Percentiles rank a stretch among this genome's conserved stretches.
phyloP scores from a whole-genome alignment of 2,113 vertebrate genomes.

The Xiphophorus couchianus region DNA sequence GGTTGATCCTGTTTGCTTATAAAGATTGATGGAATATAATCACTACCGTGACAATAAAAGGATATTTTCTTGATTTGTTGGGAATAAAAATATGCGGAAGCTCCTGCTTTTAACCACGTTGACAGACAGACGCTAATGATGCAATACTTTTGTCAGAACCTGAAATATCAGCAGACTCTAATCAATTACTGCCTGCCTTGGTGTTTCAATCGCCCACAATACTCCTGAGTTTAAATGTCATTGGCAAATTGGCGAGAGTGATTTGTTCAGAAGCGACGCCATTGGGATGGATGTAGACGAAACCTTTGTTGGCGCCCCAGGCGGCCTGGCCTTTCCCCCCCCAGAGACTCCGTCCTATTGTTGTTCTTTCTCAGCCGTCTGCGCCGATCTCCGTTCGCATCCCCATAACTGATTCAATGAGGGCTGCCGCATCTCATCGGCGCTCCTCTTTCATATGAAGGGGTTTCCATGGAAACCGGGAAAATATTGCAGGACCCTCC shows the following conservation, averaged over 20 bases:
- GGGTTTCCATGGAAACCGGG: slow-evolving; percentile 78
- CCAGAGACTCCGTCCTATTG: slow-evolving; percentile 67
- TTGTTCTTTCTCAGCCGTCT: slow-evolving; percentile 70
- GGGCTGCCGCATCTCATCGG: slow-evolving; percentile 62
- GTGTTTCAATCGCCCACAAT: slow-evolving; percentile 56
- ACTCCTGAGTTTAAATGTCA: slow-evolving; percentile 71
- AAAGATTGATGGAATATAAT: neutral
- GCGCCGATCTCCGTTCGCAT: slow-evolving; percentile 61
- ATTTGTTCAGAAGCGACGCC: slow-evolving; percentile 48
- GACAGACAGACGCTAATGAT: slow-evolving; percentile 46
- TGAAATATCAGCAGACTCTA: slow-evolving; percentile 66
- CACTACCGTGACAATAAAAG: neutral
- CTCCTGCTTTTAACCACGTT: slow-evolving; percentile 23
- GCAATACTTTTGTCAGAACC: slow-evolving; percentile 61
- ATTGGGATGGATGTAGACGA: slow-evolving; percentile 61
- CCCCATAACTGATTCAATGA: slow-evolving; percentile 69
- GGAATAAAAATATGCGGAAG: slow-evolving; percentile 3
- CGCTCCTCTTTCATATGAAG: slow-evolving; percentile 73
- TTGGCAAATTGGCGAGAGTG: slow-evolving; percentile 52
- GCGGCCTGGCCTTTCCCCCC: slow-evolving; percentile 66
- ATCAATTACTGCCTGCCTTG: slow-evolving; percentile 66
- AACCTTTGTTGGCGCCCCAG: slow-evolving; percentile 55
- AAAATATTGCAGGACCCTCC: slow-evolving; percentile 73
- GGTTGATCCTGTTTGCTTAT: neutral
- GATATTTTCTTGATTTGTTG: neutral